These are phyloP conservation scores for Tinea semifulvella DNA, from an alignment of 2,888 invertebrate species.

Conservation along the genomic window DNA sequence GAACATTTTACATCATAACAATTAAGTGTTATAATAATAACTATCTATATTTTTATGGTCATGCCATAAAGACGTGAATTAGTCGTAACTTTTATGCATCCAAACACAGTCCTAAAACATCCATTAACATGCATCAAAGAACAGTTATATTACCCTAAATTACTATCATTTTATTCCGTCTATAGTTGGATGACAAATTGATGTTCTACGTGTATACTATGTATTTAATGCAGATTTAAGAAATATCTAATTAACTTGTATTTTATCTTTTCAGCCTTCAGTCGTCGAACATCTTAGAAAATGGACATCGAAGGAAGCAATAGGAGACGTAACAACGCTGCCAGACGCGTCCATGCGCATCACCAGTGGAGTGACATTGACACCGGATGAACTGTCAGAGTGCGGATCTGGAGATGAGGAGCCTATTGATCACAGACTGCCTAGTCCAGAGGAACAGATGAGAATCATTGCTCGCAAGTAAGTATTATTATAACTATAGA, in stretches of 20 bases:
- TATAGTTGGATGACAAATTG: too few species aligned
- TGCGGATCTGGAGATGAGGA: constrained; percentile 70
- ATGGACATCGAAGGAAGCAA: constrained; percentile 85
- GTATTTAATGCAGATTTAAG: too few species aligned
- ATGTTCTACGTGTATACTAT: too few species aligned
- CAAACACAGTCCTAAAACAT: not conserved
- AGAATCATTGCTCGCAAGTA: constrained; percentile 85
- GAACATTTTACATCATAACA: not conserved
- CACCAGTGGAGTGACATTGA: constrained; percentile 55
- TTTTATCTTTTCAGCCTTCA: constrained; percentile 83
- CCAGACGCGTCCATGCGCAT: constrained; percentile 82
- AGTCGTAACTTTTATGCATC: not conserved
- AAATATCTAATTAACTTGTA: too few species aligned
- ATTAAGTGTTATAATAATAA: too few species aligned
- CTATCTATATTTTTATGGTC: constrained; percentile 4
- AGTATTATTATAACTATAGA: constrained; percentile 32
- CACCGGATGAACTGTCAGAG: constrained; percentile 61
- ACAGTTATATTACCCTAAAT: not conserved
- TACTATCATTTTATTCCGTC: too few species aligned
- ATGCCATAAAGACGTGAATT: constrained; percentile 11
- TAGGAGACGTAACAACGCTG: constrained; percentile 83
- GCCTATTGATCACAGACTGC: constrained; percentile 84
- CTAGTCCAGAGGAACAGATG: constrained; percentile 88
- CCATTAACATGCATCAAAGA: not conserved
- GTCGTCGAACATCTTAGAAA: constrained; percentile 80